These are phyloP conservation scores for Chondrosia reniformis DNA, from an alignment of 37 sponge, comb jelly and placozoan species.

Conservation along the genomic window DNA sequence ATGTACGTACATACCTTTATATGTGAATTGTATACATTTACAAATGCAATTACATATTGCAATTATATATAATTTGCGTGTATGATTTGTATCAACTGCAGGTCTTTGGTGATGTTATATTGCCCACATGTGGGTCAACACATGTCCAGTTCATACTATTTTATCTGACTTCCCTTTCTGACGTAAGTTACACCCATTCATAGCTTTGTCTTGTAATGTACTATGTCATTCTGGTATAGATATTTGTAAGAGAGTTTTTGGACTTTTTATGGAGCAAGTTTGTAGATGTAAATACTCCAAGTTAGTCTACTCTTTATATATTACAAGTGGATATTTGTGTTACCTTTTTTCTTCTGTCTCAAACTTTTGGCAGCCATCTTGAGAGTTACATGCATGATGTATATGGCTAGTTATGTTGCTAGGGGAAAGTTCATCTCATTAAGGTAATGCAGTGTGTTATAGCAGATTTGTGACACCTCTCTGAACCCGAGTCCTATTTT, in stretches of 20 bases:
- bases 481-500: not conserved
- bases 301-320: constrained; percentile 3
- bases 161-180: constrained; percentile 52
- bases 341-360: no score
- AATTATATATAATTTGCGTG: no score
- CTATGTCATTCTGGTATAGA: constrained; percentile 22
- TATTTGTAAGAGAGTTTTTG: constrained; percentile 45
- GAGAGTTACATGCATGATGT: constrained; percentile 53
- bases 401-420: constrained; percentile 82
- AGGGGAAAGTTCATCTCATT: constrained; percentile 74
- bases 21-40: no score
- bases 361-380: not conserved
- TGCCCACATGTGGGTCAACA: constrained; percentile 74
- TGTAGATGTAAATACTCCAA: constrained; percentile 34
- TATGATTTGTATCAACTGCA: not conserved
- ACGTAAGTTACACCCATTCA: constrained; percentile 29
- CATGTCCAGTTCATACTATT: constrained; percentile 83
- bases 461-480: not conserved
- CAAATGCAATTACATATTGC: no score
- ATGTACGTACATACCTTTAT: no score
- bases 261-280: constrained; percentile 74
- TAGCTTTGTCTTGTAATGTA: not conserved
- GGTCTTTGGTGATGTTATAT: constrained; percentile 53
- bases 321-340: no score
- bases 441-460: constrained; percentile 11